A percentile compares a stretch with the other conserved stretches of the same genome.
Conservation (phyloP, 1,140 invertebrate species). For the Drosophila biarmipes region DNA sequence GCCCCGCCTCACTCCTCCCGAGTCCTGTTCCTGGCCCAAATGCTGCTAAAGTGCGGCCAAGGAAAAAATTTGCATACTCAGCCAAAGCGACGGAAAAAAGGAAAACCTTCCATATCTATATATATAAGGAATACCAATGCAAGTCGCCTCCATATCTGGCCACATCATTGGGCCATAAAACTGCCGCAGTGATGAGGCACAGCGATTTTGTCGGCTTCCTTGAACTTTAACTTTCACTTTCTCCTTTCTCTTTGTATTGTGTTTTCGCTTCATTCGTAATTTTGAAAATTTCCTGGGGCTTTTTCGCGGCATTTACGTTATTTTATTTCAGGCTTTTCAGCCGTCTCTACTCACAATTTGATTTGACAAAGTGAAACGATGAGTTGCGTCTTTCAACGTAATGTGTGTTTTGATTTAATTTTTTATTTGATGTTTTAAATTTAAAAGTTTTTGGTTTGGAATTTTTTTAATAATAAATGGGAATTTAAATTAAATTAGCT, state of each 20-base stretch:
- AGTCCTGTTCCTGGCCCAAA: constrained; percentile 9
- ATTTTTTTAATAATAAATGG: neutral
- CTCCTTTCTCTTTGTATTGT: constrained; percentile 22
- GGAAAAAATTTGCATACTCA: constrained; percentile 78
- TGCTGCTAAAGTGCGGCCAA: constrained; percentile 65
- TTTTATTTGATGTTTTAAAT: neutral
- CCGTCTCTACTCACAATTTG: constrained; percentile 17
- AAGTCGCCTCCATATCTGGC: constrained; percentile 54
- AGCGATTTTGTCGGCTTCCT: constrained; percentile 32
- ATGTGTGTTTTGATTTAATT: neutral
- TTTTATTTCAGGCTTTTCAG: constrained; percentile 27
- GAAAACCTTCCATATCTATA: constrained; percentile 4
- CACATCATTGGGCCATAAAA: constrained; percentile 63
- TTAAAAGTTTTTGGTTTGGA: neutral
- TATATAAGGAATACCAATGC: constrained; percentile 42
- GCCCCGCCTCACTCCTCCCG: constrained; percentile 6
- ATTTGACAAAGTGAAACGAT: constrained; percentile 47
- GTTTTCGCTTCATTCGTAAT: constrained; percentile 3
- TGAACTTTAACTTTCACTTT: constrained; percentile 43
- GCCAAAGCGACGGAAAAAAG: constrained; percentile 52
- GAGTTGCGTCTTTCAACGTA: constrained; percentile 28
- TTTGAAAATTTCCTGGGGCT: constrained; percentile 31
- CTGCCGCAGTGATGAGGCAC: constrained; percentile 67
- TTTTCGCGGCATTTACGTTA: constrained; percentile 35
- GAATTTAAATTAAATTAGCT: no score